Conservation (phyloP, 2,797 vertebrate genomes). For the Cetoscarus ocellatus region DNA sequence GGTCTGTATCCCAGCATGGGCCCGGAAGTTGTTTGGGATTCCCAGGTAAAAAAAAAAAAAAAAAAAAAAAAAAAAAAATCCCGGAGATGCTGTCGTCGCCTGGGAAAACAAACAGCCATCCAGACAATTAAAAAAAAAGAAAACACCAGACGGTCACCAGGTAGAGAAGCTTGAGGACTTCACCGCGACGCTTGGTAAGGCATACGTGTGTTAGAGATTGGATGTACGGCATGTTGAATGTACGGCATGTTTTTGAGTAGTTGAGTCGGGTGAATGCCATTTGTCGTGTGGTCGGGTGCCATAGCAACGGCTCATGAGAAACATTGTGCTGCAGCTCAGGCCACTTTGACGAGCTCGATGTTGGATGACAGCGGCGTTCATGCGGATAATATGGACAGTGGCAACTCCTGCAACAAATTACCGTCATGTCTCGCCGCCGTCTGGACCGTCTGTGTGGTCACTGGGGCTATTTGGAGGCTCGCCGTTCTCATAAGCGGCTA, state of each 20-base stretch:
- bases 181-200: constrained; percentile 52
- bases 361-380: constrained; percentile 69
- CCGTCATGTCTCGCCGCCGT: constrained; percentile 67
- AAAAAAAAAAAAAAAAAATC: constrained; percentile 74
- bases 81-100: constrained; percentile 88
- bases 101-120: constrained; percentile 86
- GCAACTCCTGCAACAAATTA: constrained; percentile 68
- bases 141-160: constrained; percentile 79
- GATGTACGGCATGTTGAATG: constrained; percentile 59
- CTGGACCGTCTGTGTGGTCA: constrained; percentile 43
- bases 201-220: constrained; percentile 40
- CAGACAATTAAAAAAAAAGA: constrained; percentile 80
- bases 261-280: constrained; percentile 81
- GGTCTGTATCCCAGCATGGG: constrained; percentile 87
- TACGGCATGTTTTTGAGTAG: constrained; percentile 73
- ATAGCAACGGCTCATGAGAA: constrained; percentile 89
- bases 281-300: constrained; percentile 88
- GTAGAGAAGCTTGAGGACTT: constrained; percentile 67
- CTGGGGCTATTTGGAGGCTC: constrained; percentile 34
- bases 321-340: constrained; percentile 75
- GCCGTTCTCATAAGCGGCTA: constrained; percentile 28
- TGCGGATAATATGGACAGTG: constrained; percentile 60
- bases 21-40: constrained; percentile 89
- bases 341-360: constrained; percentile 69
- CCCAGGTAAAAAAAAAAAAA: constrained; percentile 77